phyloP scores from a whole-genome alignment of 2,888 invertebrate species.

The Tipula confusa region DNA sequence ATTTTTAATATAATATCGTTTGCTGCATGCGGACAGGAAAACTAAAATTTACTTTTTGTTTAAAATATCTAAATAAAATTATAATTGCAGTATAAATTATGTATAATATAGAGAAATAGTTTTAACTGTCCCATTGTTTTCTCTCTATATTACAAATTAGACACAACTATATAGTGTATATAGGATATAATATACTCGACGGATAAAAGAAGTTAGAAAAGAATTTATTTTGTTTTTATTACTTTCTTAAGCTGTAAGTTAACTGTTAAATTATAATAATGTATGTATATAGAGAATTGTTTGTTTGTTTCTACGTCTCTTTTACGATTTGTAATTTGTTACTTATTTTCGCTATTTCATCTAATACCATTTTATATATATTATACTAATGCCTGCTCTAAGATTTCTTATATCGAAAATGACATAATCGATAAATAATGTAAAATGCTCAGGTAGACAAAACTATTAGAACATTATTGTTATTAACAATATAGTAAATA shows the following conservation, averaged over 20 bases:
- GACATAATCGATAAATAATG: constrained; percentile 4
- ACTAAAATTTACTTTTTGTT: not conserved
- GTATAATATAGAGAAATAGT: not conserved
- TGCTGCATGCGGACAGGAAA: not conserved
- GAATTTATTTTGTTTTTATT: not conserved
- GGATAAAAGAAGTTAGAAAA: not conserved
- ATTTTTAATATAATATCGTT: not conserved
- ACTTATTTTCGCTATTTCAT: not conserved
- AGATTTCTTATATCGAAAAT: not conserved
- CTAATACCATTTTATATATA: not conserved
- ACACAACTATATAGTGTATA: not conserved
- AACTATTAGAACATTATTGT: not conserved
- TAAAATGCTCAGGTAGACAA: not conserved
- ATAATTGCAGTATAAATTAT: not conserved
- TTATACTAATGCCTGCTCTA: not conserved
- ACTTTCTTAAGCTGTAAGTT: not conserved
- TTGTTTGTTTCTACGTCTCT: not conserved
- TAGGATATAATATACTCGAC: not conserved
- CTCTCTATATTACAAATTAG: not conserved
- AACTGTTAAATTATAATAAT: constrained; percentile 3
- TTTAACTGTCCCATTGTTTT: not conserved
- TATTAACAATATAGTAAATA: too few species aligned
- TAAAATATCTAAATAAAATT: not conserved
- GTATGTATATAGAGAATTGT: not conserved
- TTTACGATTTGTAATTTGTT: not conserved